Evolutionary conservation across 2,113 vertebrate genomes (phyloP).

Genomic region (Macaca mulatta): DNA sequence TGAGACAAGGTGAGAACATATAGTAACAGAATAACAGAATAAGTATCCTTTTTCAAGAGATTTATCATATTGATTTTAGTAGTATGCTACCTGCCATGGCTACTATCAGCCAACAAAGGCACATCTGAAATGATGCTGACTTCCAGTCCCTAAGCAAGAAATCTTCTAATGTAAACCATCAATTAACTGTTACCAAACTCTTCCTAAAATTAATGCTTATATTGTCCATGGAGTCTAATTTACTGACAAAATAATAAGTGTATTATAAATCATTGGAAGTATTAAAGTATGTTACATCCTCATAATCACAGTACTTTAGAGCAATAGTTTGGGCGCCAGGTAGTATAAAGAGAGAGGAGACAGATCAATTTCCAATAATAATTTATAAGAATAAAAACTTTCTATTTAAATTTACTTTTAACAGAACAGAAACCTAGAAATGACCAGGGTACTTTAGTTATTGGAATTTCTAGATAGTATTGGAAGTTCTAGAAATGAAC

Average conservation of each 20-base stretch:
- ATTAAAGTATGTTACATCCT: neutral
- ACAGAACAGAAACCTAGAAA: neutral
- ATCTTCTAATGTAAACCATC: neutral
- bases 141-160: conserved; percentile 20
- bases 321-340: neutral
- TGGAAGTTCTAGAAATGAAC: conserved; percentile 15
- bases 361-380: neutral
- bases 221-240: conserved; percentile 13
- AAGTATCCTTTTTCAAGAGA: neutral
- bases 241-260: conserved; percentile 48
- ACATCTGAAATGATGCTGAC: conserved; percentile 44
- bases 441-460: neutral
- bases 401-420: conserved; percentile 8
- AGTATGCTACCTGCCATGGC: neutral
- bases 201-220: conserved; percentile 37
- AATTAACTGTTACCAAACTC: neutral
- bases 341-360: neutral
- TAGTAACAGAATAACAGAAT: neutral
- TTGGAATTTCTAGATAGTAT: conserved; percentile 20
- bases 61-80: neutral
- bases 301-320: neutral
- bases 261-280: conserved; percentile 12
- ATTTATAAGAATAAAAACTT: neutral
- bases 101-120: neutral
- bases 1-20: neutral